These are phyloP conservation scores for Heliangelus exortis DNA, from an alignment of 2,797 vertebrate genomes.

Conservation along the genomic window DNA sequence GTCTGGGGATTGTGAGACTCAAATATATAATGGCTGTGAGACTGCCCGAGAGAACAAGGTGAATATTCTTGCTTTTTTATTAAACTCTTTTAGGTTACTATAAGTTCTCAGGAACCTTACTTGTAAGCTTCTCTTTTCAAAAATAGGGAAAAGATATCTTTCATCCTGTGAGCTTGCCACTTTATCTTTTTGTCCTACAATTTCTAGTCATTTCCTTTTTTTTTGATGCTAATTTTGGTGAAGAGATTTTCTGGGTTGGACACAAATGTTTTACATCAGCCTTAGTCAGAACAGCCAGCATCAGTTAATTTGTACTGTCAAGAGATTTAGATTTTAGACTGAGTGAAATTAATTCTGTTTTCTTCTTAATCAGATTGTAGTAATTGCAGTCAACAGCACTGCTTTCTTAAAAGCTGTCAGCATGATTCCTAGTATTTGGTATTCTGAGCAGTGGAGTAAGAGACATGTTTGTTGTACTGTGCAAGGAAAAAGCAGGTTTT, in stretches of 20 bases:
- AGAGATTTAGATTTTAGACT: background rate
- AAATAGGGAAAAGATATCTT: background rate
- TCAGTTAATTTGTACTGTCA: background rate
- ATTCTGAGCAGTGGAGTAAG: background rate
- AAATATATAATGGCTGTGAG: background rate
- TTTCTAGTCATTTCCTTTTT: background rate
- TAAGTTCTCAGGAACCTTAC: background rate
- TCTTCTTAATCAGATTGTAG: background rate
- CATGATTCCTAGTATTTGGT: background rate
- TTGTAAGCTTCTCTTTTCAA: background rate
- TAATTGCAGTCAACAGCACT: background rate
- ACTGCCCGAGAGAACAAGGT: background rate
- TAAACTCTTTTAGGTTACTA: background rate
- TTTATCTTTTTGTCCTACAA: background rate
- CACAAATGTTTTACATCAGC: background rate
- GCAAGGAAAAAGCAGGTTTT: background rate
- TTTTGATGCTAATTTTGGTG: background rate
- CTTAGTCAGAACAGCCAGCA: background rate
- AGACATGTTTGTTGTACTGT: background rate
- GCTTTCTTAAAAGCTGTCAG: background rate
- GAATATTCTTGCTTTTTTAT: background rate
- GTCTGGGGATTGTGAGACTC: background rate
- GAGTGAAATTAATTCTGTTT: constrained; percentile 3
- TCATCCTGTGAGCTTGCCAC: background rate
- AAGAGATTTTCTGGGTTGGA: background rate